phyloP scores from a whole-genome alignment of 2,113 vertebrate species.

The Heptranchias perlo region DNA sequence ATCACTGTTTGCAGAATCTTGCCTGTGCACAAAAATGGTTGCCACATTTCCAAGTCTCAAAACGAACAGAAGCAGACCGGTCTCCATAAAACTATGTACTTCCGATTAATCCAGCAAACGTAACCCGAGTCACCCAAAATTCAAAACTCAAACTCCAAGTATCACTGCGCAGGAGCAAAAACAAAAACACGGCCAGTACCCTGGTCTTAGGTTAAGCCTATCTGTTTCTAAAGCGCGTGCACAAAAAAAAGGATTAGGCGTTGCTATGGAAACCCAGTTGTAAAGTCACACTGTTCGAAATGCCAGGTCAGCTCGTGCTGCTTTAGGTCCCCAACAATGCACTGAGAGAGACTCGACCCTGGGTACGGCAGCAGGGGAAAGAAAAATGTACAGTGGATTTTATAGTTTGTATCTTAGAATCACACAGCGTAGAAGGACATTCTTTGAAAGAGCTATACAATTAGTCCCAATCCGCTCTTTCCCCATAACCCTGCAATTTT shows the following conservation, averaged over 20 bases:
- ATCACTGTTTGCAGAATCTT: not conserved
- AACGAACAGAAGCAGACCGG: not conserved
- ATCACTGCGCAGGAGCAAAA: not conserved
- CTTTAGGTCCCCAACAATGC: not conserved
- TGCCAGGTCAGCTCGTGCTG: not conserved
- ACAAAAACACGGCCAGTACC: not conserved
- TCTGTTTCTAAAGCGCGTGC: not conserved
- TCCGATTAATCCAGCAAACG: not conserved
- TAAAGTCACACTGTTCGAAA: not conserved
- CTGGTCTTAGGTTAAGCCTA: not conserved
- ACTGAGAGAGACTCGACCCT: not conserved
- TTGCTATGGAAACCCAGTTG: not conserved
- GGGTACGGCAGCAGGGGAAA: not conserved
- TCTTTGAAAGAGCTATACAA: not conserved
- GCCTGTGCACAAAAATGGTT: not conserved
- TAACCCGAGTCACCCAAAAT: not conserved
- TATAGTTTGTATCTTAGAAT: not conserved
- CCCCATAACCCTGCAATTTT: not conserved
- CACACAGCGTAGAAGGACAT: not conserved
- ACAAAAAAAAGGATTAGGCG: not conserved
- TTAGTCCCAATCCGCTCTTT: not conserved
- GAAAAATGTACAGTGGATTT: not conserved
- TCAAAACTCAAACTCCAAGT: not conserved
- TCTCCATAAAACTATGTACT: not conserved
- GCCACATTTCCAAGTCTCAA: not conserved